phyloP scores from a whole-genome alignment of 2,797 vertebrate species.

The Sibirionetta formosa region DNA sequence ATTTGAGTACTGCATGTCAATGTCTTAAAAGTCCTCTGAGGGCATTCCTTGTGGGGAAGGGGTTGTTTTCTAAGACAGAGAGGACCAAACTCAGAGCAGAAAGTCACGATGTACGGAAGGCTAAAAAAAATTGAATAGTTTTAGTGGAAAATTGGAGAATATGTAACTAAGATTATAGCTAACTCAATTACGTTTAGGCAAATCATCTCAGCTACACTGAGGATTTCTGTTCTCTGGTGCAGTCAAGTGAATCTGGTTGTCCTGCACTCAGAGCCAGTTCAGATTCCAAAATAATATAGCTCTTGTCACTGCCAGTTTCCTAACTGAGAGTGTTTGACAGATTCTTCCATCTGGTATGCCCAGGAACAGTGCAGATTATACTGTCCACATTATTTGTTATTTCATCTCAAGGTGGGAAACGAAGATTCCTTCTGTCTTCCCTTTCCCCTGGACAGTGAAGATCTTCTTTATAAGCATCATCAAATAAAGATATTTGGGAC shows the following conservation, averaged over 20 bases:
- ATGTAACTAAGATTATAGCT: background rate
- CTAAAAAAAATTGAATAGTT: background rate
- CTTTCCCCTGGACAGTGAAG: background rate
- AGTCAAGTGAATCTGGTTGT: background rate
- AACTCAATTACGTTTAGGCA: background rate
- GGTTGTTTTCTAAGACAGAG: background rate
- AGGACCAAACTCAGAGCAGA: background rate
- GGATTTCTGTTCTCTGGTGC: background rate
- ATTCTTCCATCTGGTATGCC: constrained; percentile 22
- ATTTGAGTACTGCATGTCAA: background rate
- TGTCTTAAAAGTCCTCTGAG: background rate
- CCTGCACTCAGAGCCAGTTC: background rate
- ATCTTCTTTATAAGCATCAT: background rate
- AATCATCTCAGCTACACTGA: background rate
- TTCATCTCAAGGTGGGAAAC: background rate
- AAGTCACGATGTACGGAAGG: background rate
- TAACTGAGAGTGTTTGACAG: background rate
- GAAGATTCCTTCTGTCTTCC: background rate
- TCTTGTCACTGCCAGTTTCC: constrained; percentile 12
- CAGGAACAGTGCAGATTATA: background rate
- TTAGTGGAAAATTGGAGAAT: background rate
- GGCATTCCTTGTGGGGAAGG: background rate
- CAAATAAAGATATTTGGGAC: background rate
- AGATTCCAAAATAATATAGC: background rate
- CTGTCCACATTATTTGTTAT: background rate